Base-by-base conservation (phyloP, 2,113 vertebrate species). In the Mola mola region DNA sequence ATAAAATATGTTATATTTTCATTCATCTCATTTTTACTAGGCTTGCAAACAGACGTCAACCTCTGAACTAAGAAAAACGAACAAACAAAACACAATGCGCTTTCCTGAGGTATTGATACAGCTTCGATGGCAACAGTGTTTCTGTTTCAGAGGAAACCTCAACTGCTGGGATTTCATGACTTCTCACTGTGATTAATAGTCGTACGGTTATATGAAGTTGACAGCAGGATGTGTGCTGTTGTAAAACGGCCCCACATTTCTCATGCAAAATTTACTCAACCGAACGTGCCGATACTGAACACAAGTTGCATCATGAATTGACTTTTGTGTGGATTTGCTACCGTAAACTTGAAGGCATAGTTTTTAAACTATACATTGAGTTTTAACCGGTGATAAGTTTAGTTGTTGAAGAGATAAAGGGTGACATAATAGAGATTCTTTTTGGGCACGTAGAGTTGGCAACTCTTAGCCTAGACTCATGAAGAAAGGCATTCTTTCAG, bases 151-250 rank as follows among this genome's bases (percentile, higher is more conserved):
- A 40, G 68, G 63, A 85, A 81, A 79, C 72, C 66, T 59, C 49
- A 79, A 81, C 69, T 51, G 75, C 53, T 71, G 24, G 56, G 24
- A 71, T 72, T 83, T 75, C 60, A 28, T 2, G 59, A 53, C 43
- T 70, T 79, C 64, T 61, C 52, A 65, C 24, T 34, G 46, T 72
- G 68, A 80, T 81, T 79, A 50, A 83, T 53, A 24, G 58, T 22
- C 48, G 41, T 10, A 33, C 41, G 15, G 53, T 36, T 79, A 44
- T 41, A 53, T 21, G 26, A 52, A 46, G 64, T 25, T 72, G 66
- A 72, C 72, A 79, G 72, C 78, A 83, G 78, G 69, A 83, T 68
- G 78, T 70, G 69, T 72, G 72, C 66, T 65, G 61, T 28, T 58
- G 37, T 36, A n/a, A 44, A 58, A 28, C 6, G 2, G 38, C 16